phyloP scores from a whole-genome alignment of 1,140 invertebrate species.

The Aricia agestis region DNA sequence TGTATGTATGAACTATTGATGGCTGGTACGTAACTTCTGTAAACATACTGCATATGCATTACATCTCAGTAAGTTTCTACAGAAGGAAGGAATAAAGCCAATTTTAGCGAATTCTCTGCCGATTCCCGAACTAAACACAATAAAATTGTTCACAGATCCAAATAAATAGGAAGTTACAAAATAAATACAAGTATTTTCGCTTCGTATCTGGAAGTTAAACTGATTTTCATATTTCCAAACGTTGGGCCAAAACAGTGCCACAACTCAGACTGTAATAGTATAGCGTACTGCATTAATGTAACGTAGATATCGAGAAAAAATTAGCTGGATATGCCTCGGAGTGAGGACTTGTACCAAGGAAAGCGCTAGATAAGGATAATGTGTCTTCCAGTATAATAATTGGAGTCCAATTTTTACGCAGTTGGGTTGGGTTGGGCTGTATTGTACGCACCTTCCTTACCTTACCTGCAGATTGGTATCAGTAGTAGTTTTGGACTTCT shows the following conservation, averaged over 20 bases:
- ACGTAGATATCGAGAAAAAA: slow-evolving; percentile 21
- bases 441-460: no score
- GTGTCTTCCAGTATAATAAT: no score
- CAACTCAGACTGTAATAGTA: slow-evolving; percentile 61
- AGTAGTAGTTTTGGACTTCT: no score
- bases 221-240: slow-evolving; percentile 59
- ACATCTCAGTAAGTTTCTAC: background rate
- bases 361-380: background rate
- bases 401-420: no score
- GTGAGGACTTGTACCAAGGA: no score
- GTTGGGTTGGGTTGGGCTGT: no score
- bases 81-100: background rate
- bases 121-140: slow-evolving; percentile 22
- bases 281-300: slow-evolving; percentile 59
- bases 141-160: slow-evolving; percentile 17
- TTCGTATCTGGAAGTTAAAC: slow-evolving; percentile 43
- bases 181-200: slow-evolving; percentile 20
- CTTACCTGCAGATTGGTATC: no score
- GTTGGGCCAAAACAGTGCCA: slow-evolving; percentile 62
- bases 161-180: slow-evolving; percentile 20
- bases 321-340: slow-evolving; percentile 31
- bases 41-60: no score
- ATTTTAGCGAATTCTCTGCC: background rate
- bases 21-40: no score
- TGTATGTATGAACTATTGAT: no score